Evolutionary conservation across 2,888 invertebrate species (phyloP), one percentile per base, ranked within the genome.

Genomic region (Pterostichus niger): DNA sequence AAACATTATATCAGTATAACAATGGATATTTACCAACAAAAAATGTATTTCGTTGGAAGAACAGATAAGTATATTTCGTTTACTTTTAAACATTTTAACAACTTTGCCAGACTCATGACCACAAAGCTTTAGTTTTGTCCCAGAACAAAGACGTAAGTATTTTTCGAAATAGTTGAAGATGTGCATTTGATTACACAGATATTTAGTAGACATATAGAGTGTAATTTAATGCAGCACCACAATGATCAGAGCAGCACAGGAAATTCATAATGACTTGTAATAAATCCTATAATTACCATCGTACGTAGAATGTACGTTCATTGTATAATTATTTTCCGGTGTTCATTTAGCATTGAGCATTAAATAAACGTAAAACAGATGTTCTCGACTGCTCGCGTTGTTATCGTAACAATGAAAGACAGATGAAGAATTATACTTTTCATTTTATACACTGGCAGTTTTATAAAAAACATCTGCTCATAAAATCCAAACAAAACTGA

Each of bases 251-350:
- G 15, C 44, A 56, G 44, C 40, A 40, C 68, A 71, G 68, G 68
- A 71, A 71, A 44, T 44, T 71, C 40, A 44, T 71, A 71, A 71
- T 71, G 68, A 71, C 68, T 71, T 71, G 68, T 71, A 71, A 71
- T 71, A 71, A 71, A 71, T 71, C 68, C 40, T 71, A 71, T 71
- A 71, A 71, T 71, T 71, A 71, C 44, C 68, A 71, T 13, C 68
- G 68, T 44, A 71, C 44, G 40, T 40, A 71, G 40, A 71, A 40
- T 17, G 40, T 44, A 71, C 68, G 13, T 24, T 71, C 68, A 71
- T 71, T 71, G 68, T 71, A 71, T 71, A 71, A 71, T 71, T 71
- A 40, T 71, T 71, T 71, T 71, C 68, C 68, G 44, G 68, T 71
- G 68, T 71, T 71, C 68, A 71, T 71, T 71, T 71, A 71, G 24